These are phyloP conservation scores for Heptranchias perlo DNA, from an alignment of 2,113 vertebrate genomes.

Conservation along the genomic window DNA sequence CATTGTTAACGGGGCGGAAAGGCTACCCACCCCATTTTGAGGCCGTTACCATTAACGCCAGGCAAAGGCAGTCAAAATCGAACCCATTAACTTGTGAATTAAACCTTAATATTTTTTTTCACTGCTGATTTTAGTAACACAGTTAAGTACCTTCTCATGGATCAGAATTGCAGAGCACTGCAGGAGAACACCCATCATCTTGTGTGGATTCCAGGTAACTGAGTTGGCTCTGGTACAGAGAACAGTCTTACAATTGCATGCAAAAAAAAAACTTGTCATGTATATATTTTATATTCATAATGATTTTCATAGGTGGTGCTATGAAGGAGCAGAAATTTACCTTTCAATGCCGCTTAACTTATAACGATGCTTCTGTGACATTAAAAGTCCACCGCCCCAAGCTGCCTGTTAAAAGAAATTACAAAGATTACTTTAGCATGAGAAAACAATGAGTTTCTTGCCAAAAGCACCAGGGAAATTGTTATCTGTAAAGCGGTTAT, in stretches of 20 bases:
- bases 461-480: not conserved
- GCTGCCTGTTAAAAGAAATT: slow-evolving; percentile 50
- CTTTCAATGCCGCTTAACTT: slow-evolving; percentile 58
- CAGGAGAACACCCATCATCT: slow-evolving; percentile 57
- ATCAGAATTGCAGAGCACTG: slow-evolving; percentile 62
- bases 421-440: not conserved
- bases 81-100: not conserved
- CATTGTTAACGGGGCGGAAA: too few species aligned
- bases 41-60: too few species aligned
- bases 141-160: slow-evolving; percentile 51
- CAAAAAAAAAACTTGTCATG: not conserved
- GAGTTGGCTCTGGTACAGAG: slow-evolving; percentile 51
- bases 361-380: slow-evolving; percentile 53
- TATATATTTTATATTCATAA: not conserved
- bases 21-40: too few species aligned
- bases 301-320: not conserved
- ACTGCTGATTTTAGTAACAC: too few species aligned
- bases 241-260: not conserved
- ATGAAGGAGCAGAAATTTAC: slow-evolving; percentile 43
- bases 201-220: slow-evolving; percentile 68
- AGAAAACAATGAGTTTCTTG: not conserved
- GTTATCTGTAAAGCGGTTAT: not conserved
- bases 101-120: not conserved
- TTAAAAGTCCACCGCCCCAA: slow-evolving; percentile 56
- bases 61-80: too few species aligned